Percentiles rank a stretch among this genome's conserved stretches.
These are phyloP conservation scores for Pediacus dermestoides DNA, from an alignment of 2,888 invertebrate genomes.

Conservation along the genomic window DNA sequence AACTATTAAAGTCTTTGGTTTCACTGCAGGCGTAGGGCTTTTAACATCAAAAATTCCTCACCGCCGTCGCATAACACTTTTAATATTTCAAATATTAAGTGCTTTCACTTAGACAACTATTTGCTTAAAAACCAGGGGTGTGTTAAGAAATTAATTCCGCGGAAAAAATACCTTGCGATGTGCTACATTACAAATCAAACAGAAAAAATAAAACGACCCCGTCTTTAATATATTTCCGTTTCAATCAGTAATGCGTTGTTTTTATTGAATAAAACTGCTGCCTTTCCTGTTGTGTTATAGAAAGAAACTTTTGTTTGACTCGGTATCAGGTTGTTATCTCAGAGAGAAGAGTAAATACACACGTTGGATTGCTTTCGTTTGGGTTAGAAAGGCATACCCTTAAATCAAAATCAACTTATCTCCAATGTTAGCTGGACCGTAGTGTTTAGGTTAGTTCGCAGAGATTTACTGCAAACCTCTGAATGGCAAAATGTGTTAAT, in stretches of 20 bases:
- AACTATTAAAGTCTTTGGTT: slow-evolving; percentile 43
- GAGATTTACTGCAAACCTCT: slow-evolving; percentile 20
- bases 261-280: slow-evolving; percentile 3
- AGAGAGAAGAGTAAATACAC: slow-evolving; percentile 9
- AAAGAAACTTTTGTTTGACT: no score
- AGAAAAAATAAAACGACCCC: no score
- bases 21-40: slow-evolving; percentile 24
- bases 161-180: no score
- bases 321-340: slow-evolving; percentile 9
- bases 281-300: slow-evolving; percentile 2
- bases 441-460: slow-evolving; percentile 23
- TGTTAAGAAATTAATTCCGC: no score
- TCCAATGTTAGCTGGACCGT: slow-evolving; percentile 24
- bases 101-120: no score
- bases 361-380: slow-evolving; percentile 5
- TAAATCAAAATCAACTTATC: slow-evolving; percentile 27
- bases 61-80: slow-evolving; percentile 16
- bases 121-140: no score
- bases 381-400: slow-evolving; percentile 18
- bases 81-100: slow-evolving; percentile 27
- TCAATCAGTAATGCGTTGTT: not conserved
- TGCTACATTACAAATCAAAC: no score
- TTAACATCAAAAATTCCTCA: slow-evolving; percentile 18
- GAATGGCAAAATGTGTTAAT: slow-evolving; percentile 15
- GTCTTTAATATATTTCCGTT: no score